Base-by-base conservation (phyloP, 2,888 invertebrate genomes). In the Hemicrepidius hirtus region DNA sequence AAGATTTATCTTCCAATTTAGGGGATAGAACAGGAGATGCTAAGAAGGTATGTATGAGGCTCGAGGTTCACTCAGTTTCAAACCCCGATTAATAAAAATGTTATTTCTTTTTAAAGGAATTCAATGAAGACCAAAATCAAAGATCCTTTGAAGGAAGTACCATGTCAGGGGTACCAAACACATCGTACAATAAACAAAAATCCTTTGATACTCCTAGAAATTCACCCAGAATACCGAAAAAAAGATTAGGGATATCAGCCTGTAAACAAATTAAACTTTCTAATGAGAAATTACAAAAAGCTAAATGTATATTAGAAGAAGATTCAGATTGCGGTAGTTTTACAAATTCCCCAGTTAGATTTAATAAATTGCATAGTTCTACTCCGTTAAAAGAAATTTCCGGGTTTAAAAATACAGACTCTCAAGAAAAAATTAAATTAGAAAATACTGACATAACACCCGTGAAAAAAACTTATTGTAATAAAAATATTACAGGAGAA, bases 261-360 rank as follows among this genome's bases (percentile, higher is more conserved):
- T 81, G 80, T 46, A 83, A 80, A 65, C 82, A 79, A 60, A 80
- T 82, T 69, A 77, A 78, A 44, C 78, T 82, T 37, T 81, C 82
- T 71, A 82, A 79, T 75, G 81, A 75, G 53, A 82, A 79, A 37
- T 73, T 83, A 35, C 77, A 84, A 70, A 81, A 71, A 76, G 84
- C 82, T 3, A 79, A 75, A 71, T 75, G 77, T 12, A 50, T 83
- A 53, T 84, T 82, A 73, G 77, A 73, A 24, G 75, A 77, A 7
- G 28, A 41, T 10, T 57, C 49, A 20, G 24, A 66, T 6, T 40
- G 5, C 20, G 41, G 7, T 18, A n/a, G n/a, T 13, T 24, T 24
- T 12, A 20, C 12, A 9, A 60, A 60, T 41, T 10, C 16, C 2
- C 3, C 37, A 37, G 10, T 20, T 3, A 53, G 16, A 18, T n/a